phyloP scores from a whole-genome alignment of 2,113 vertebrate genomes.

The Otocyon megalotis region DNA sequence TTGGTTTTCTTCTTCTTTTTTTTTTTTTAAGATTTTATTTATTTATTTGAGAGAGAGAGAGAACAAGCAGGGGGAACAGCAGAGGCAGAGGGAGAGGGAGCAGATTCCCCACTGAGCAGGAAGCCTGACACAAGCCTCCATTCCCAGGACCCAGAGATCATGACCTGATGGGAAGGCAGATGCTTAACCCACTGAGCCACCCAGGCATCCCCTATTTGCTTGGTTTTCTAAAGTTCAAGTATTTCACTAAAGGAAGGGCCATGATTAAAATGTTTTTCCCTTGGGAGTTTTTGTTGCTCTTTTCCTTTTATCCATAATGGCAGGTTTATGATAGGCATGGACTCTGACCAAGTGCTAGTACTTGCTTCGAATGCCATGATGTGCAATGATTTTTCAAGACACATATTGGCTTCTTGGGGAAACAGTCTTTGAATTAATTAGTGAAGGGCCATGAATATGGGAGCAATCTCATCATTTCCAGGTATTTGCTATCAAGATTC shows the following conservation, averaged over 20 bases:
- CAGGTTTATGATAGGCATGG: not conserved
- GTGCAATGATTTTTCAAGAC: not conserved
- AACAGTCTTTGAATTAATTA: not conserved
- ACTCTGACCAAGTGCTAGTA: not conserved
- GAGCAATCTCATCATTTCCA: not conserved
- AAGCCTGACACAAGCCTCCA: no score
- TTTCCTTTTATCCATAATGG: not conserved
- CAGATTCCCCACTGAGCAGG: no score
- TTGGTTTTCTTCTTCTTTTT: not conserved
- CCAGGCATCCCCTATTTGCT: not conserved
- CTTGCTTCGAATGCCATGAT: not conserved
- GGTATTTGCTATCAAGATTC: not conserved
- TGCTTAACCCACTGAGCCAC: no score
- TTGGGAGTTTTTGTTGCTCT: not conserved
- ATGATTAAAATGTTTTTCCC: not conserved
- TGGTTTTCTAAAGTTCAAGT: not conserved
- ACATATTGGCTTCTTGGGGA: not conserved
- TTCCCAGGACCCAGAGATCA: no score
- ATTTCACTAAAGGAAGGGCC: not conserved
- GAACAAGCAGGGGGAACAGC: no score
- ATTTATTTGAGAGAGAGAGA: no score
- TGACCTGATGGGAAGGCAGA: no score
- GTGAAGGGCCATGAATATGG: not conserved
- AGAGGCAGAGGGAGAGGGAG: no score
- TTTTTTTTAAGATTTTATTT: no score